Conservation (phyloP, 2,888 invertebrate species). For the Pollenia angustigena region DNA sequence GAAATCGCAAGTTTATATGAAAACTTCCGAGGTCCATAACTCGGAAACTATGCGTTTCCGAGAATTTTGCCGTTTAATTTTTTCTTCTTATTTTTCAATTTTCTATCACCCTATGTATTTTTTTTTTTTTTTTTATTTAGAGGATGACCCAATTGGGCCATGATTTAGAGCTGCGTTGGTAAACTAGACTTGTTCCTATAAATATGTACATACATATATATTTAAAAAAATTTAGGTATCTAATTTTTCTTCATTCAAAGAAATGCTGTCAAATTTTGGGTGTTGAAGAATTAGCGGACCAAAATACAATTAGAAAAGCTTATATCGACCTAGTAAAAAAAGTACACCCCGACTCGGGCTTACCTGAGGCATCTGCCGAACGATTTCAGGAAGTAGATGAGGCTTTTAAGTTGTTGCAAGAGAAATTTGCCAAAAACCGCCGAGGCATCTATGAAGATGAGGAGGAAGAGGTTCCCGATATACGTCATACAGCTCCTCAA, state of each 20-base stretch:
- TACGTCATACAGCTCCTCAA: constrained; percentile 94
- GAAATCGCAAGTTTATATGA: too few relatives aligned
- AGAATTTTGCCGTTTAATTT: too few relatives aligned
- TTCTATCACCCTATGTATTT: too few relatives aligned
- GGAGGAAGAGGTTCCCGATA: constrained; percentile 87
- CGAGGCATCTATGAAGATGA: constrained; percentile 85
- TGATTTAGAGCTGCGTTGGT: too few relatives aligned
- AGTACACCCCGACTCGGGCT: constrained; percentile 93
- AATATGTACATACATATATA: too few relatives aligned
- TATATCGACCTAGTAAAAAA: constrained; percentile 91
- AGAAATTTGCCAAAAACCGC: constrained; percentile 87
- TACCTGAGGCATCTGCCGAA: constrained; percentile 88
- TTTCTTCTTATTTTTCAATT: too few relatives aligned
- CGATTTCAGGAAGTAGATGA: constrained; percentile 91
- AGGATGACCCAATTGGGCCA: too few relatives aligned
- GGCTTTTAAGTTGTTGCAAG: constrained; percentile 90
- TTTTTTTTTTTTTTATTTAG: too few relatives aligned
- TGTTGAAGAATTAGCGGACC: constrained; percentile 88
- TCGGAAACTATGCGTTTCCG: too few relatives aligned
- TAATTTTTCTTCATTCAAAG: constrained; percentile 77
- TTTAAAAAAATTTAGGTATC: too few relatives aligned
- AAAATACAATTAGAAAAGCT: constrained; percentile 89
- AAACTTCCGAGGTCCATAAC: too few relatives aligned
- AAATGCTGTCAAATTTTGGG: constrained; percentile 89
- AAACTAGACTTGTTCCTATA: too few relatives aligned